Percentiles rank a stretch among this genome's conserved stretches.
phyloP scores from a whole-genome alignment of 23 tunicate species.

The Corella eumyota region DNA sequence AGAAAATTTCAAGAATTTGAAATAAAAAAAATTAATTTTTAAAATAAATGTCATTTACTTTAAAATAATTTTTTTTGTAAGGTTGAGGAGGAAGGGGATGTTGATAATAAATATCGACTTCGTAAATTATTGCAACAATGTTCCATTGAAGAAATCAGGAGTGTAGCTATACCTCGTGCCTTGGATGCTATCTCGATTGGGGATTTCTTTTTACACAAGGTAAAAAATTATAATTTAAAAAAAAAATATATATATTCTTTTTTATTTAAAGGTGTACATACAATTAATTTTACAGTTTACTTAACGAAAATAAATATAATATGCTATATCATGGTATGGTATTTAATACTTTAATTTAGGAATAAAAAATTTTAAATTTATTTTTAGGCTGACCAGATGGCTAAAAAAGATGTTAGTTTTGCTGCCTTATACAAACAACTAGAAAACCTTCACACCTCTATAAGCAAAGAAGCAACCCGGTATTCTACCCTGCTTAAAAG shows the following conservation, averaged over 20 bases:
- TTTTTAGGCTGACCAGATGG: constrained; percentile 81
- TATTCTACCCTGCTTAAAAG: constrained; percentile 60
- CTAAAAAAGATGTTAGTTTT: constrained; percentile 41
- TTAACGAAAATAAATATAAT: too few species aligned
- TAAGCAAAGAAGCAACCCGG: constrained; percentile 58
- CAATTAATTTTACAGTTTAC: too few species aligned
- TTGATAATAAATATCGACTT: constrained; percentile 77
- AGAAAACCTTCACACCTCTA: constrained; percentile 46
- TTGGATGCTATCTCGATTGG: constrained; percentile 63
- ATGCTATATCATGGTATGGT: too few species aligned
- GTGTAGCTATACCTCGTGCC: constrained; percentile 75
- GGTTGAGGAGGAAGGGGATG: constrained; percentile 79
- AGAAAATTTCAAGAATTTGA: too few species aligned
- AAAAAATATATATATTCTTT: too few species aligned
- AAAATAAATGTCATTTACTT: background rate
- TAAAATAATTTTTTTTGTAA: background rate
- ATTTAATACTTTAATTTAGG: too few species aligned
- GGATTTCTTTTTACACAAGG: constrained; percentile 80
- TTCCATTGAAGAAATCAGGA: constrained; percentile 79
- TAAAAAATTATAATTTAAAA: background rate
- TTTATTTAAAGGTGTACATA: too few species aligned
- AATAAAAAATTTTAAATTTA: too few species aligned
- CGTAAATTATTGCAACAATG: constrained; percentile 87
- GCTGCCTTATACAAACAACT: constrained; percentile 55
- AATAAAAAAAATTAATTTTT: background rate